These are phyloP conservation scores for Tetragonula carbonaria DNA, from an alignment of 2,888 invertebrate species.

Conservation along the genomic window DNA sequence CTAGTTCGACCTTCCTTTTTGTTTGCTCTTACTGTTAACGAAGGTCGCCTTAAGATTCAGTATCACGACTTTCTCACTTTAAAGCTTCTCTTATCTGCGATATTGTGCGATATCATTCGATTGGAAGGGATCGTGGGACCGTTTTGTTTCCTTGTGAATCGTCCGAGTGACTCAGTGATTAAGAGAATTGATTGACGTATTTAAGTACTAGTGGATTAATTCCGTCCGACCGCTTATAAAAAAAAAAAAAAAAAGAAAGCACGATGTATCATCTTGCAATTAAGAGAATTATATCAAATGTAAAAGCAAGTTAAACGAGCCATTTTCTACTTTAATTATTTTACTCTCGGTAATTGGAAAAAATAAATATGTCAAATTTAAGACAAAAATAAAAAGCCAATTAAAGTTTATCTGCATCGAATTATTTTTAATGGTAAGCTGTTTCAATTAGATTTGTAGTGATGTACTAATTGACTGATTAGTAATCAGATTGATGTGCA, in stretches of 20 bases:
- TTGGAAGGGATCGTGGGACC: slow-evolving; percentile 9
- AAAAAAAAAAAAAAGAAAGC: neutral
- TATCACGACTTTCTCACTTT: neutral
- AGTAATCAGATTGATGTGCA: slow-evolving; percentile 42
- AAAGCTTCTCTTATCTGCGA: slow-evolving; percentile 17
- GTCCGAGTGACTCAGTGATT: slow-evolving; percentile 15
- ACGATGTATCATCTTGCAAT: neutral
- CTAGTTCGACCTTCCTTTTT: too few relatives aligned
- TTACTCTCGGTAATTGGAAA: too few relatives aligned
- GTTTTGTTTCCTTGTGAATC: neutral
- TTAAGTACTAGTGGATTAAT: neutral
- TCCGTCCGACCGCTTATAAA: neutral
- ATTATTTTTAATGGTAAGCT: neutral
- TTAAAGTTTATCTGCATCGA: neutral
- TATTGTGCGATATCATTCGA: neutral
- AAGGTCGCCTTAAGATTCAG: neutral
- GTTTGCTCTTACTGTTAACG: neutral
- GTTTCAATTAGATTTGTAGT: slow-evolving; percentile 25
- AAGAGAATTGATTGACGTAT: slow-evolving; percentile 23
- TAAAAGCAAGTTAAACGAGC: neutral
- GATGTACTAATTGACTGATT: slow-evolving; percentile 45
- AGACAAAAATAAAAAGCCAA: neutral
- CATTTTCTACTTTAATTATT: neutral
- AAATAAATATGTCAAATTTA: neutral
- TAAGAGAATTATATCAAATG: neutral